Evolutionary conservation across 23 tunicate genomes (phyloP).

Genomic region (Phallusia fumigata): DNA sequence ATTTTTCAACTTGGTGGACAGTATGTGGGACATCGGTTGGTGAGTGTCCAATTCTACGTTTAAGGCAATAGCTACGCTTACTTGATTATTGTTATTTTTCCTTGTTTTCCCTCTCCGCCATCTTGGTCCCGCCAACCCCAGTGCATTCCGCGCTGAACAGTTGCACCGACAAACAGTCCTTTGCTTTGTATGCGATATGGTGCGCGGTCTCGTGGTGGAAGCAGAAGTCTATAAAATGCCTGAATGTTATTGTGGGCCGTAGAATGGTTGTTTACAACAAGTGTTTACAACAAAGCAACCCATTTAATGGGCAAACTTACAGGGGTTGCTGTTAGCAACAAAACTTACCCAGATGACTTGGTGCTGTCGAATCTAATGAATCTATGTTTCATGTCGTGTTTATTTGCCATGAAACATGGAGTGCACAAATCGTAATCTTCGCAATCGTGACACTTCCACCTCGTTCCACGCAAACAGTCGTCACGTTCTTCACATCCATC

Average conservation of each 20-base stretch:
- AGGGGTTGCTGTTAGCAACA: too few relatives aligned
- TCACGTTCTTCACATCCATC: conserved; percentile 39
- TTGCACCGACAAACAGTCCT: conserved; percentile 37
- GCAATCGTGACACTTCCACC: conserved; percentile 38
- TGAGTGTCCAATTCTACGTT: too few relatives aligned
- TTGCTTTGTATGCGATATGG: background rate
- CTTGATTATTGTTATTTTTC: conserved; percentile 25
- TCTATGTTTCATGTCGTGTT: conserved; percentile 30
- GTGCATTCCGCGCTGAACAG: conserved; percentile 25
- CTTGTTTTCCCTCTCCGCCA: conserved; percentile 27
- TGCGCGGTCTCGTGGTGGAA: background rate
- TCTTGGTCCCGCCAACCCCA: conserved; percentile 44
- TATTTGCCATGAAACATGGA: conserved; percentile 27
- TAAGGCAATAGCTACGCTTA: too few relatives aligned
- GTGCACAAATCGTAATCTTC: conserved; percentile 40
- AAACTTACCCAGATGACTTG: conserved; percentile 32
- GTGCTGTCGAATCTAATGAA: conserved; percentile 19
- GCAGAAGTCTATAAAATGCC: background rate
- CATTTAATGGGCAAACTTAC: too few relatives aligned
- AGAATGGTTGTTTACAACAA: too few relatives aligned
- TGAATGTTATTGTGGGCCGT: too few relatives aligned
- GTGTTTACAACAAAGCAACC: too few relatives aligned
- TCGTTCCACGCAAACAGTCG: conserved; percentile 17
- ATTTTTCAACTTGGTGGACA: too few relatives aligned
- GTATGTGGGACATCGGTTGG: too few relatives aligned